These are phyloP conservation scores for Julus scandinavius DNA, from an alignment of 2,888 invertebrate genomes.

Conservation along the genomic window DNA sequence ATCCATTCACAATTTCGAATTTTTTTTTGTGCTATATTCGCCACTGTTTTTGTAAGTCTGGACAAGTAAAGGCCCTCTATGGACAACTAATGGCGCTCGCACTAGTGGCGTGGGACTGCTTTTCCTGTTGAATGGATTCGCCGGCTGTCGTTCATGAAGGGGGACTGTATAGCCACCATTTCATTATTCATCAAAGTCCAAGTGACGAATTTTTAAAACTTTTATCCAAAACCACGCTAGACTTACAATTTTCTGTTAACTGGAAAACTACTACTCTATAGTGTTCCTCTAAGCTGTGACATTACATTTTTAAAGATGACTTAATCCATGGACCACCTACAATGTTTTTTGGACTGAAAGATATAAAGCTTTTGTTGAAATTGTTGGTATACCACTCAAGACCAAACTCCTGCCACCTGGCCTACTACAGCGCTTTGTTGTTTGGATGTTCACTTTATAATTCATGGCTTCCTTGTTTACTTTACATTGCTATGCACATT, in stretches of 20 bases:
- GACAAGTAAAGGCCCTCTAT: neutral
- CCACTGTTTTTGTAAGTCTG: conserved; percentile 13
- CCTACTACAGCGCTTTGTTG: neutral
- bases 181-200: neutral
- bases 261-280: no score
- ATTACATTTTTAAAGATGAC: no score
- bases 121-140: neutral
- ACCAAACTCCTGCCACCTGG: neutral
- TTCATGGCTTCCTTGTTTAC: neutral
- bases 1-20: neutral
- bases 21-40: neutral
- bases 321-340: neutral
- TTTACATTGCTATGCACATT: neutral
- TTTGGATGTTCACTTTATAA: neutral
- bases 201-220: neutral
- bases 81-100: neutral
- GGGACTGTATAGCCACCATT: neutral
- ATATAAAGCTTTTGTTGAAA: neutral
- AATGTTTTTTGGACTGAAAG: neutral
- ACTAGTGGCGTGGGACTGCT: conserved; percentile 9
- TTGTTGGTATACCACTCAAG: neutral
- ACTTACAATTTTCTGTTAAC: no score
- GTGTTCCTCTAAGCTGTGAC: no score
- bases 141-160: neutral
- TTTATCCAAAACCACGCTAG: no score